Evolutionary conservation across 2,113 vertebrate genomes (phyloP).

Genomic region (Regulus satrapa): DNA sequence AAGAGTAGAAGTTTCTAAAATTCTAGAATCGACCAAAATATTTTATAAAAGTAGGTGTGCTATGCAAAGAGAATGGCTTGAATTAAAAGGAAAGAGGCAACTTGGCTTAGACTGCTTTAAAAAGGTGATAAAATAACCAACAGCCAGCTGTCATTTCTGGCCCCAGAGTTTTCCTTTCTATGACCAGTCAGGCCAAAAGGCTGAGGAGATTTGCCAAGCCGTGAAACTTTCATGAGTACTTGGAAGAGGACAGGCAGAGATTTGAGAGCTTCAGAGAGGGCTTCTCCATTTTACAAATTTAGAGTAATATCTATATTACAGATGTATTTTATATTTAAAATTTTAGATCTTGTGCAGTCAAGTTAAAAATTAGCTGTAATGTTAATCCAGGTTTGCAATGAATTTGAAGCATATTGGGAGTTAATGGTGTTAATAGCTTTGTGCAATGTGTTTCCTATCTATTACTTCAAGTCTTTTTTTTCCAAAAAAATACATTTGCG

Average conservation of each 20-base stretch:
- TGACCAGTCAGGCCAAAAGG: background rate
- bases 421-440: background rate
- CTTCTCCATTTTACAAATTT: background rate
- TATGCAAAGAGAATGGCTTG: background rate
- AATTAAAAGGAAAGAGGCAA: background rate
- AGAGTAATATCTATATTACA: background rate
- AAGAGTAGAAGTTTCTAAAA: background rate
- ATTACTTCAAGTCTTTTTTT: background rate
- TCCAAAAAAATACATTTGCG: background rate
- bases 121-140: background rate
- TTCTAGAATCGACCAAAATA: background rate
- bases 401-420: background rate
- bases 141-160: background rate
- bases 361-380: background rate
- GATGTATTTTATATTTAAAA: background rate
- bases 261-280: background rate
- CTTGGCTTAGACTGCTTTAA: background rate
- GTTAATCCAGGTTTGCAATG: background rate
- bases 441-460: background rate
- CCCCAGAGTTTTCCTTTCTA: background rate
- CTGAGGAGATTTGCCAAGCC: background rate
- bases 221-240: background rate
- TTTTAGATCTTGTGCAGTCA: background rate
- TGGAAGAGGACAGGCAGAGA: background rate
- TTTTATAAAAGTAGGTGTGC: too few species aligned